phyloP scores from a whole-genome alignment of 2,888 invertebrate species.

The Mechanitis messenoides region DNA sequence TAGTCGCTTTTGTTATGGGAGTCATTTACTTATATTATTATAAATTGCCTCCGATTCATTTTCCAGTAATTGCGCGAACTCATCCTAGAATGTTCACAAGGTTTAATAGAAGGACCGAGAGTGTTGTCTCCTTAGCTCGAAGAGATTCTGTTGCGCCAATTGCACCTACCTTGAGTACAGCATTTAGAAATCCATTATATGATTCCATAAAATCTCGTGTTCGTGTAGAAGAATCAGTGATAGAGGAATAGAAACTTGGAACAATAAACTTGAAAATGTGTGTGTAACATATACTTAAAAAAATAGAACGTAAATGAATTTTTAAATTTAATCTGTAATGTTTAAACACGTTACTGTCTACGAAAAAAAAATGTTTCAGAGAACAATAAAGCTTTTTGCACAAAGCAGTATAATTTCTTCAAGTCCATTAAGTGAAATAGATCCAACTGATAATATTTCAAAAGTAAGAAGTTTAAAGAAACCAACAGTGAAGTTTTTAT shows the following conservation, averaged over 20 bases:
- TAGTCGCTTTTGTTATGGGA: constrained; percentile 45
- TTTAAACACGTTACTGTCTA: no score
- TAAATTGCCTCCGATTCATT: constrained; percentile 39
- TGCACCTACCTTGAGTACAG: constrained; percentile 39
- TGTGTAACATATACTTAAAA: neutral
- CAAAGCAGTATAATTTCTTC: constrained; percentile 11
- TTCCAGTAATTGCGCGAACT: constrained; percentile 36
- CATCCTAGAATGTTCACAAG: constrained; percentile 45
- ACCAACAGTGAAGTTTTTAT: constrained; percentile 21
- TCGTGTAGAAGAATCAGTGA: constrained; percentile 42
- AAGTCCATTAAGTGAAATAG: constrained; percentile 21
- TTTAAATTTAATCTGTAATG: no score
- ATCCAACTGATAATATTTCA: constrained; percentile 21
- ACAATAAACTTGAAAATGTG: neutral
- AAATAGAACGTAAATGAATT: neutral
- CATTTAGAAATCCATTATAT: constrained; percentile 65
- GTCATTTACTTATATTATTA: constrained; percentile 59
- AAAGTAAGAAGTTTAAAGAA: constrained; percentile 24
- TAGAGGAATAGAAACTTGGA: constrained; percentile 37
- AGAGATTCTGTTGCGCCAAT: constrained; percentile 51
- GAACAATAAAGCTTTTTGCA: neutral
- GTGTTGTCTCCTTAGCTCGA: constrained; percentile 60
- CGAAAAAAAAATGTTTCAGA: no score
- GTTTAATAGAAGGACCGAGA: constrained; percentile 57
- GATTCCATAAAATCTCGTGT: constrained; percentile 61